Conservation (phyloP, 2,113 vertebrate species). For the Illadopsis cleaveri region DNA sequence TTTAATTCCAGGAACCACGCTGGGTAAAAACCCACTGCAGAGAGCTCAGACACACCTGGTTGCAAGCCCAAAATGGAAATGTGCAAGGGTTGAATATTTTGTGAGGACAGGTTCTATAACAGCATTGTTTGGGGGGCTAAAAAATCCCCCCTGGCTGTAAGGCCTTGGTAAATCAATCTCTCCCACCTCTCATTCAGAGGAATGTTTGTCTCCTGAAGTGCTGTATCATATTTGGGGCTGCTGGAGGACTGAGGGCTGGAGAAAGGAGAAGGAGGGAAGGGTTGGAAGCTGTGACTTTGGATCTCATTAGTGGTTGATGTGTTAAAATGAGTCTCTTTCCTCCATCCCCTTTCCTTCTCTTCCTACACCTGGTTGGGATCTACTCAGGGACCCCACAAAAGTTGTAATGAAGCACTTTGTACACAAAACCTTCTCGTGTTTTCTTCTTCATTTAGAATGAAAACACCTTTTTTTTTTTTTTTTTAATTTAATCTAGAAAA, state of each 20-base stretch:
- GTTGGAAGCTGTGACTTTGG: not conserved
- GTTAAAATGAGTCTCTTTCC: not conserved
- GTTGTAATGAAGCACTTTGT: not conserved
- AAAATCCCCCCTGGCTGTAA: not conserved
- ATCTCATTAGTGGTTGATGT: not conserved
- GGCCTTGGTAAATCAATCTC: not conserved
- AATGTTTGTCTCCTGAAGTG: not conserved
- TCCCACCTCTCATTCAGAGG: not conserved
- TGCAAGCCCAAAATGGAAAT: constrained; percentile 65
- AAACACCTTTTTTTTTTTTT: not conserved
- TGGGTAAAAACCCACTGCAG: constrained; percentile 39
- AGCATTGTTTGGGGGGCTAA: constrained; percentile 15
- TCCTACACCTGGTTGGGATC: not conserved
- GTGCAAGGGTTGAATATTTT: constrained; percentile 38
- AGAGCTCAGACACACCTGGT: constrained; percentile 48
- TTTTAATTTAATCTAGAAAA: not conserved
- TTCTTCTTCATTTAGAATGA: not conserved
- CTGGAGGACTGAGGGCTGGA: not conserved
- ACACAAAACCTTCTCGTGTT: not conserved
- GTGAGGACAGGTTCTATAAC: constrained; percentile 36
- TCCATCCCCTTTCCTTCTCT: not conserved
- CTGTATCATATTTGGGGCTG: not conserved
- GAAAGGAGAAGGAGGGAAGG: not conserved
- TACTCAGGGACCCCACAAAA: not conserved
- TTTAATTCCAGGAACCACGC: constrained; percentile 46